Base-by-base conservation (phyloP, 2,113 vertebrate genomes). In the Rousettus leschenaultii region DNA sequence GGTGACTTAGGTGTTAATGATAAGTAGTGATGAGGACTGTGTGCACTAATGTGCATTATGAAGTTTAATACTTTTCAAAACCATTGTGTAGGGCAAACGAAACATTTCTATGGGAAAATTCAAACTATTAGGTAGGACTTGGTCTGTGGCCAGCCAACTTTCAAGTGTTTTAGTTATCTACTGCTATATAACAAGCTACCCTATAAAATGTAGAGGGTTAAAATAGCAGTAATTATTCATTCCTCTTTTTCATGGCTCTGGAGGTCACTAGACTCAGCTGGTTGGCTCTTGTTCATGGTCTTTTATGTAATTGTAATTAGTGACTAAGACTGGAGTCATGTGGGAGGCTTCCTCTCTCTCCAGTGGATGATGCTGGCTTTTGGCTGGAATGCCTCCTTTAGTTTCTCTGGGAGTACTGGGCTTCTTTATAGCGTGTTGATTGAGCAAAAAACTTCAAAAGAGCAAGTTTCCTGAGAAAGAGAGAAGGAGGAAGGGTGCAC, bases 51-150 rank as follows among this genome's bases (percentile, higher is more conserved):
- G n/a, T n/a, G n/a, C n/a, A n/a, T n/a, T n/a, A n/a, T n/a, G n/a
- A n/a, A n/a, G 0, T 79, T 91, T 1, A 85, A 35, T 79, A 48
- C 57, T 82, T 95, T 95, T 77, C 24, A 53, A 80, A 65, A 84
- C 53, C 19, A 77, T 73, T 51, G 48, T 92, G 28, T 66, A 73
- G 66, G 59, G 33, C 75, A 94, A 85, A 80, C 3, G 30, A 85
- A 88, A 92, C 86, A 57, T 38, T 79, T 96, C 91, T 70, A 43
- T 75, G 63, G 63, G 65, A 71, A 89, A 92, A 91, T 40, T 51
- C 33, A 88, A 16, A 26, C 26, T 24, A 2, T 43, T 91, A 70
- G 33, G 48, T 86, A 38, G 40, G 33, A 48, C 53, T 84, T 92
- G 53, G 43, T 85, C 57, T 87, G 43, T 22, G 18, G 51, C 33